These are phyloP conservation scores for Danio albolineatus DNA, from an alignment of 2,797 vertebrate genomes.

Conservation along the genomic window DNA sequence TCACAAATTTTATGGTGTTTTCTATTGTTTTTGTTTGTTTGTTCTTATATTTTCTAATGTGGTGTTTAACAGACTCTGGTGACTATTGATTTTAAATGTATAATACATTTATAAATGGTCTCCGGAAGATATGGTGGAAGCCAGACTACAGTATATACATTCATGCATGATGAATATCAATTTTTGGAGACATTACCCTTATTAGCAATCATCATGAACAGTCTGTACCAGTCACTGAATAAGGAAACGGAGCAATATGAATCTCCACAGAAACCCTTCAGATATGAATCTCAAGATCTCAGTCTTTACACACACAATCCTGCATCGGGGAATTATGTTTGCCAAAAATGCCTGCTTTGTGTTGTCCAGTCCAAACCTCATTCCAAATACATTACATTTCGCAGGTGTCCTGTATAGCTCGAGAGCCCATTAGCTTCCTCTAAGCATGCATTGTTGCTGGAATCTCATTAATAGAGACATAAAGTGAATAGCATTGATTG, in stretches of 20 bases:
- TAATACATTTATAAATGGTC: no score
- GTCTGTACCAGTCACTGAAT: background rate
- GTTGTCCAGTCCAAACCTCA: background rate
- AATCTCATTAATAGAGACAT: slow-evolving; percentile 37
- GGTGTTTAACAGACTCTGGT: background rate
- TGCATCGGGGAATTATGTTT: background rate
- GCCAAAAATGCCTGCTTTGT: background rate
- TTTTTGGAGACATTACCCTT: background rate
- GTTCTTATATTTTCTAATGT: no score
- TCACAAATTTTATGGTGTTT: no score
- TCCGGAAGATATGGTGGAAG: no score
- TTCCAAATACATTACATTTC: background rate
- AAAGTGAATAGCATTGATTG: slow-evolving; percentile 36
- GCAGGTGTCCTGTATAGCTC: background rate
- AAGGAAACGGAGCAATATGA: background rate
- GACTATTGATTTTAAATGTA: no score
- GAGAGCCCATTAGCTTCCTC: slow-evolving; percentile 24
- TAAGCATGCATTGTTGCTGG: slow-evolving; percentile 4
- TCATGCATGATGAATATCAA: no score
- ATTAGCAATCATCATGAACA: background rate
- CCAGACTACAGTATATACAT: no score
- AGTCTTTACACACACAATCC: background rate
- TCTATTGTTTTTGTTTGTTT: no score
- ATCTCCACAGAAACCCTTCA: background rate
- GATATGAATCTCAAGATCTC: background rate